Percentiles rank a stretch among this genome's conserved stretches.
Evolutionary conservation across 2,888 invertebrate species (phyloP).

Genomic region (Campoplex nolae): DNA sequence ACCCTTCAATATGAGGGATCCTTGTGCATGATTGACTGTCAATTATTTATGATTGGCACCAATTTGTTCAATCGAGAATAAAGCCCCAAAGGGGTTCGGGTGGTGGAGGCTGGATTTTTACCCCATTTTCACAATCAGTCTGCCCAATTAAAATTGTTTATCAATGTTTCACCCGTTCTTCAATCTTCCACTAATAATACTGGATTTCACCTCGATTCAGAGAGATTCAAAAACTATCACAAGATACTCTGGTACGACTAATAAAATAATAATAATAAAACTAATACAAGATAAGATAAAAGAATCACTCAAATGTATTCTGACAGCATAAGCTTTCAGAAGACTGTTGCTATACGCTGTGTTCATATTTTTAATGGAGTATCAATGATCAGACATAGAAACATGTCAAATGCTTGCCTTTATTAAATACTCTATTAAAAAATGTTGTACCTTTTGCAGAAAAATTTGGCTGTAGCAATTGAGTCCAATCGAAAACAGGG

Average conservation of each 20-base stretch:
- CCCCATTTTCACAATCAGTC: conserved; percentile 71
- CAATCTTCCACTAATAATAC: not conserved
- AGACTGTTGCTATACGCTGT: no score
- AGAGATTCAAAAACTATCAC: no score
- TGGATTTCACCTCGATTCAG: not conserved
- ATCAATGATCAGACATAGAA: not conserved
- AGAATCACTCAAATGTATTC: no score
- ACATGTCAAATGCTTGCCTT: not conserved
- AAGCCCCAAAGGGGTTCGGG: conserved; percentile 75
- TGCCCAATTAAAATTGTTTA: conserved; percentile 36
- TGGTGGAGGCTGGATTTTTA: not conserved
- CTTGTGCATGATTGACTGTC: conserved; percentile 79
- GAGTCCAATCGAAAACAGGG: not conserved
- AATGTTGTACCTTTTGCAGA: no score
- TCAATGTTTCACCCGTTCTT: conserved; percentile 25
- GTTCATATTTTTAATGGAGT: not conserved
- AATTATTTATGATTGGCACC: conserved; percentile 83
- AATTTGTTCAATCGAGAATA: conserved; percentile 80
- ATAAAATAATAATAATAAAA: no score
- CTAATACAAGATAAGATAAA: no score
- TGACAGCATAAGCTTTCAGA: no score
- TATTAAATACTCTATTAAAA: no score
- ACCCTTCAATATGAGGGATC: conserved; percentile 19
- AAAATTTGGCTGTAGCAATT: not conserved
- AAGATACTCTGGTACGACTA: no score